These are phyloP conservation scores for Sphaeramia orbicularis DNA, from an alignment of 2,797 vertebrate species.

Conservation along the genomic window DNA sequence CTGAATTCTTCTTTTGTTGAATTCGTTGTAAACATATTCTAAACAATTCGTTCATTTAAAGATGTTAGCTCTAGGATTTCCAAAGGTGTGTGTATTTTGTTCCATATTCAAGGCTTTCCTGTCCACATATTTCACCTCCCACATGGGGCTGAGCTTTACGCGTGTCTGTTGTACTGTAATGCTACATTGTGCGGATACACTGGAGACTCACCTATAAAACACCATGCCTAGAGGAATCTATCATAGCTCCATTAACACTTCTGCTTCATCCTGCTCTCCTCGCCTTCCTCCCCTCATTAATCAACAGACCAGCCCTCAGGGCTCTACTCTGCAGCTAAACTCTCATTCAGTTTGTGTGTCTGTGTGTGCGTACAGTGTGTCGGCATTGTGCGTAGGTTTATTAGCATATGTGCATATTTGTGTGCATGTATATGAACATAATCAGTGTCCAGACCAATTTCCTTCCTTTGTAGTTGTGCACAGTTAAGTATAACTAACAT, in stretches of 20 bases:
- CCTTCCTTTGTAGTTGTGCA: background rate
- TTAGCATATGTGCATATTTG: constrained; percentile 26
- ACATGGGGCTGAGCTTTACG: constrained; percentile 14
- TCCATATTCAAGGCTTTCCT: constrained; percentile 27
- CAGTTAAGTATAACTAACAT: constrained; percentile 9
- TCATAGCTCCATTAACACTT: constrained; percentile 82
- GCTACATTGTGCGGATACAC: constrained; percentile 66
- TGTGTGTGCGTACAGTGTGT: constrained; percentile 16
- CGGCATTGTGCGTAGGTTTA: constrained; percentile 22
- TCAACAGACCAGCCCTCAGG: constrained; percentile 73
- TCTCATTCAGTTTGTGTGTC: constrained; percentile 37
- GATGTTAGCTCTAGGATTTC: constrained; percentile 21
- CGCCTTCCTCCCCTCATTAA: constrained; percentile 78
- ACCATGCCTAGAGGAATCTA: constrained; percentile 75
- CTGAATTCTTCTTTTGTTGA: background rate
- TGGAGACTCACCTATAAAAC: constrained; percentile 74
- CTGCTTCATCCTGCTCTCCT: constrained; percentile 76
- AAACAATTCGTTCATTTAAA: constrained; percentile 16
- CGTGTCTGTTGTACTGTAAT: constrained; percentile 43
- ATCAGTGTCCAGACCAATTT: background rate
- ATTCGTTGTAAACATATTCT: too few species aligned
- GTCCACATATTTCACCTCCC: constrained; percentile 53
- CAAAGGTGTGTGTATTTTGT: constrained; percentile 23
- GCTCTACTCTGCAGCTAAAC: constrained; percentile 65
- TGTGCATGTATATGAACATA: background rate